These are phyloP conservation scores for Chaetodon auriga DNA, from an alignment of 2,113 vertebrate genomes.

Conservation along the genomic window DNA sequence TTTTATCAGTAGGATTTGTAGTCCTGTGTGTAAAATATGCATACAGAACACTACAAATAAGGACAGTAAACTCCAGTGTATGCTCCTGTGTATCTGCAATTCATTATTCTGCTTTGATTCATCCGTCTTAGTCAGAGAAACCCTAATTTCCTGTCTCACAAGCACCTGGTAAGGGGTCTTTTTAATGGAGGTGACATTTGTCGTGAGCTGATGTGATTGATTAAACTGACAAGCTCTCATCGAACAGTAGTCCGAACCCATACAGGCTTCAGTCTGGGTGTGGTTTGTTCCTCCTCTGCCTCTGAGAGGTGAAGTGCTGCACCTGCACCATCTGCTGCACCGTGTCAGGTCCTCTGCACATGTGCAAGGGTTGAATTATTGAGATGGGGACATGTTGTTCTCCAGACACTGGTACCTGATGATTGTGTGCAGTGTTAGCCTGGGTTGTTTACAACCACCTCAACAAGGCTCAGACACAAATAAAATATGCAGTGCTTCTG, in stretches of 20 bases:
- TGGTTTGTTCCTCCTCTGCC: constrained; percentile 39
- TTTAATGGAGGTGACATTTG: constrained; percentile 62
- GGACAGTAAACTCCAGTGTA: not conserved
- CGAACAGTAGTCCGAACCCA: constrained; percentile 43
- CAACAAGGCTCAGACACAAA: constrained; percentile 9
- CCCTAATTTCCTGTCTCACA: constrained; percentile 28
- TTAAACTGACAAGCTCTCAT: constrained; percentile 61
- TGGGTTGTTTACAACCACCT: constrained; percentile 32
- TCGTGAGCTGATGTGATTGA: constrained; percentile 65
- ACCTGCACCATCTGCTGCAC: constrained; percentile 70
- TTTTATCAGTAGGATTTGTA: constrained; percentile 32
- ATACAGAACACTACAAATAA: constrained; percentile 15
- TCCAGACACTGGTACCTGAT: constrained; percentile 33
- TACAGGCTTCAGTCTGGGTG: constrained; percentile 52
- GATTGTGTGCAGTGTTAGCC: not conserved
- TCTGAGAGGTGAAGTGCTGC: constrained; percentile 42
- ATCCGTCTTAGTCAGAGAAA: constrained; percentile 55
- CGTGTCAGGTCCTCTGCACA: constrained; percentile 47
- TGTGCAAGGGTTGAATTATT: constrained; percentile 44
- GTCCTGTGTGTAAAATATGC: constrained; percentile 15
- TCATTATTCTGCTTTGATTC: constrained; percentile 51
- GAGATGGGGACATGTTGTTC: constrained; percentile 47
- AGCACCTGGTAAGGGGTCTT: constrained; percentile 46
- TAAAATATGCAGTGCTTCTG: constrained; percentile 10
- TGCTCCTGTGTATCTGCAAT: constrained; percentile 38